phyloP scores from a whole-genome alignment of 2,797 vertebrate species.

The Valencia hispanica region DNA sequence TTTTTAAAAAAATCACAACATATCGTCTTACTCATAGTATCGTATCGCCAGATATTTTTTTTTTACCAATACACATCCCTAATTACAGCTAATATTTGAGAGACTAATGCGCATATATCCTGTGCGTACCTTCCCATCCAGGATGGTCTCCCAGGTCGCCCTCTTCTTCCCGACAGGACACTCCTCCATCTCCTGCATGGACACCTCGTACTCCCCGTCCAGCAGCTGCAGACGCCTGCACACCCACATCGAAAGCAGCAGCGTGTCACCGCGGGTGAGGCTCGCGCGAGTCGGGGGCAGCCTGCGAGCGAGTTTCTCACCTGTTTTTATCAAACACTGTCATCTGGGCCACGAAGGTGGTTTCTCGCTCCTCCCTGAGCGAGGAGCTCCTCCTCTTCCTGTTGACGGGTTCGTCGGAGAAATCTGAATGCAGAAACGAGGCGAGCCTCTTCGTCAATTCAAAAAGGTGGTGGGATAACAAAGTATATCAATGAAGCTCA shows the following conservation, averaged over 20 bases:
- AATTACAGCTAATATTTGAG: background rate
- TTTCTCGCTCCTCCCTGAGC: constrained; percentile 90
- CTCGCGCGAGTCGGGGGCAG: background rate
- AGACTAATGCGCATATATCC: background rate
- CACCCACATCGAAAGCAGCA: background rate
- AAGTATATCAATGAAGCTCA: background rate
- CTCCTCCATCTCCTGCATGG: constrained; percentile 98
- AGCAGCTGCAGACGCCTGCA: constrained; percentile 92
- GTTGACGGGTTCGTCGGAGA: constrained; percentile 82
- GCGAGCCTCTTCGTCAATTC: background rate
- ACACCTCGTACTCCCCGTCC: constrained; percentile 97
- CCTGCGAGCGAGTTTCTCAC: constrained; percentile 60
- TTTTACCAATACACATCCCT: no score
- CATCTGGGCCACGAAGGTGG: constrained; percentile 95
- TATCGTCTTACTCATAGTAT: no score
- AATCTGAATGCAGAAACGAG: constrained; percentile 79
- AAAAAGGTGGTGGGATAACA: background rate
- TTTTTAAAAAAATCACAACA: no score
- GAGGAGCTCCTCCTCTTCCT: constrained; percentile 90
- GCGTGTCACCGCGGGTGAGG: background rate
- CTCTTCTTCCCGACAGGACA: constrained; percentile 94
- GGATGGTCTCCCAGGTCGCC: constrained; percentile 97
- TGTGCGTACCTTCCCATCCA: constrained; percentile 90
- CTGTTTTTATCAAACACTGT: constrained; percentile 99
- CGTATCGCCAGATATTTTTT: no score